phyloP scores from a whole-genome alignment of 2,797 vertebrate genomes.

The Sebastiscus tertius region DNA sequence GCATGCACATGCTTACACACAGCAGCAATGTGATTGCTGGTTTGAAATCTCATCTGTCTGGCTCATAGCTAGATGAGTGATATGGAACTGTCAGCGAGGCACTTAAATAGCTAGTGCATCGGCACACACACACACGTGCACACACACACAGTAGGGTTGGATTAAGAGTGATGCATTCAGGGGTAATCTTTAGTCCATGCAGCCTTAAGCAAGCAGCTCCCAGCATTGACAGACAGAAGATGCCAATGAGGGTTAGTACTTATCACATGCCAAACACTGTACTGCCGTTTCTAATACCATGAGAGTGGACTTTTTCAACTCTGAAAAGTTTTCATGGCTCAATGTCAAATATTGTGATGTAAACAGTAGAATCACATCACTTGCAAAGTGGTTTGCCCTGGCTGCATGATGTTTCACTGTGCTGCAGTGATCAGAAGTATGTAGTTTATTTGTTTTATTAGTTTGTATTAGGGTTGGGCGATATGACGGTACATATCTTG shows the following conservation, averaged over 20 bases:
- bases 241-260: neutral
- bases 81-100: slow-evolving; percentile 33
- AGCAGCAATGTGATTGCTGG: neutral
- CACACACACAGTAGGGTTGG: neutral
- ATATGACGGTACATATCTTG: too few species aligned
- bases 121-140: neutral
- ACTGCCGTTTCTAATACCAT: neutral
- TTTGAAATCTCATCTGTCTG: slow-evolving; percentile 43
- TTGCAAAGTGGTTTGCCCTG: neutral
- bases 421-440: neutral
- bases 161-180: neutral
- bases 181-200: neutral
- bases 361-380: neutral
- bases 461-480: too few species aligned
- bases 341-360: neutral
- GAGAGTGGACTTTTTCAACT: neutral
- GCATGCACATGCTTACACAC: neutral
- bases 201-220: neutral
- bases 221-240: neutral
- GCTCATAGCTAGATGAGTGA: slow-evolving; percentile 43
- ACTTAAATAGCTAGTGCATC: slow-evolving; percentile 41
- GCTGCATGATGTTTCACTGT: neutral
- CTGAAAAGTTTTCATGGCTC: neutral
- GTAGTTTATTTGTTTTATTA: neutral
- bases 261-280: neutral